Conservation (phyloP, 2,888 invertebrate genomes). For the Oasisia sp. region DNA sequence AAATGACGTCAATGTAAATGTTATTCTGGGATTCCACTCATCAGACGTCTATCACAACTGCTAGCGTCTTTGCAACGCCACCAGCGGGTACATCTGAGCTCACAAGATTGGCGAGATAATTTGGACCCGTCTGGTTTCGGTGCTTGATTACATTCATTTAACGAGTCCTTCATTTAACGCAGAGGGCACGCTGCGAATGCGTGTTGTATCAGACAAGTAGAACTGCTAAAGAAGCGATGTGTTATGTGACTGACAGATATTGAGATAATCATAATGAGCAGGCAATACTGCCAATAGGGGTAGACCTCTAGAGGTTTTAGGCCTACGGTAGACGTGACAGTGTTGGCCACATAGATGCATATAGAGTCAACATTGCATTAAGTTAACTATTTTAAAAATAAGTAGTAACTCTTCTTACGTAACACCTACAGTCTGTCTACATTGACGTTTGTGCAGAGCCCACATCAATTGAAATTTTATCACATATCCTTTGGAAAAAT, state of each 20-base stretch:
- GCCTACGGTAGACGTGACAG: no score
- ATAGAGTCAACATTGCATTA: no score
- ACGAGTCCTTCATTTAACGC: background rate
- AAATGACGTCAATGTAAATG: background rate
- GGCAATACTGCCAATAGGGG: no score
- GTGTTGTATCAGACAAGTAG: background rate
- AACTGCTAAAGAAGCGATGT: background rate
- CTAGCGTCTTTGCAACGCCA: background rate
- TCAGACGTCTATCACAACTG: background rate
- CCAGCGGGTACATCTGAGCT: background rate
- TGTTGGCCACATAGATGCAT: no score
- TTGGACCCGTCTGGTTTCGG: conserved; percentile 1
- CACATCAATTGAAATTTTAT: background rate
- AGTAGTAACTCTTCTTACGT: no score
- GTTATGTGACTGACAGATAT: background rate
- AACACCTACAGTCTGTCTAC: no score
- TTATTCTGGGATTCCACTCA: conserved; percentile 17
- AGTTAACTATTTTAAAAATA: no score
- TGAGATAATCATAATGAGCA: background rate
- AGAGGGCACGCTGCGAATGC: background rate
- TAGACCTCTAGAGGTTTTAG: no score
- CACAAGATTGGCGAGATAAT: conserved; percentile 11
- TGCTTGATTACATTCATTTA: conserved; percentile 3
- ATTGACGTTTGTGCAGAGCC: no score
- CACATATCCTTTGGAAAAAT: background rate